Evolutionary conservation across 2,113 vertebrate species (phyloP).

Genomic region (Craseonycteris thonglongyai): DNA sequence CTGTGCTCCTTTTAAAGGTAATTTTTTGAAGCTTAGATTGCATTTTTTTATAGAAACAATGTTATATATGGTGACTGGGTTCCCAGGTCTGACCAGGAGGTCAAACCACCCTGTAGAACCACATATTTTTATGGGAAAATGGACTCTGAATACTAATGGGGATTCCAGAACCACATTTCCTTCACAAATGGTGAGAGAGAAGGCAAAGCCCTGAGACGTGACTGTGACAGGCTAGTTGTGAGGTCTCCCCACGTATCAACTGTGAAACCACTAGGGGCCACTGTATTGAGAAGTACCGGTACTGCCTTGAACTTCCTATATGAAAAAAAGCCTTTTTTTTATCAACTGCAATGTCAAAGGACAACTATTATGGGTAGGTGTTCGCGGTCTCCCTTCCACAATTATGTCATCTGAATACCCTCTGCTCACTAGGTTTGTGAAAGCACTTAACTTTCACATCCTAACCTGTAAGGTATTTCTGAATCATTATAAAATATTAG

Average conservation of each 20-base stretch:
- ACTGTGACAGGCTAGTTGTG: not conserved
- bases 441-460: not conserved
- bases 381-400: not conserved
- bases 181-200: not conserved
- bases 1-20: not conserved
- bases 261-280: not conserved
- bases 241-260: rapidly evolving
- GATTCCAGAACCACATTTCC: not conserved
- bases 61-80: not conserved
- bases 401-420: not conserved
- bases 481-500: not conserved
- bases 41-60: not conserved
- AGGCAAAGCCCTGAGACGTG: not conserved
- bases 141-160: not conserved
- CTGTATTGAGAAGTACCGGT: not conserved
- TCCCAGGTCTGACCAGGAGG: not conserved
- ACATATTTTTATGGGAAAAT: not conserved
- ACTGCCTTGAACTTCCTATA: not conserved
- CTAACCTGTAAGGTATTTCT: not conserved
- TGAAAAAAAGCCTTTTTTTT: not conserved
- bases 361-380: not conserved
- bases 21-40: not conserved
- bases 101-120: not conserved
- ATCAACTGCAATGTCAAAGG: not conserved
- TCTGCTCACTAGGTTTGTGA: not conserved